Evolutionary conservation across 2,888 invertebrate species (phyloP).

Genomic region (Congeria kusceri): DNA sequence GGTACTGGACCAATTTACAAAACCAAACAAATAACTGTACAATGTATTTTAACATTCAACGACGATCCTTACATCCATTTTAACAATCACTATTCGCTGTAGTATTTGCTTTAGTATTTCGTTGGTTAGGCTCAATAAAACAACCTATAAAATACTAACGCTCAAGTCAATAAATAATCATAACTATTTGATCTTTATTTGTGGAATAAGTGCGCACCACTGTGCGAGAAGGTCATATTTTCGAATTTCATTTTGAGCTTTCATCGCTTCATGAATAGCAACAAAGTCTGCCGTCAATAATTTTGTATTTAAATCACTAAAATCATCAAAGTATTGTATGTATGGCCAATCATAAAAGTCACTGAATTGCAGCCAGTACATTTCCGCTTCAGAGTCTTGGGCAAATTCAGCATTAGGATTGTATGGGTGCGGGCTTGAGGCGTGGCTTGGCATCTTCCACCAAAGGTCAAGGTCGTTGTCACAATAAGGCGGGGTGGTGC

Average conservation of each 20-base stretch:
- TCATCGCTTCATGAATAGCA: neutral
- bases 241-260: neutral
- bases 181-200: too few relatives aligned
- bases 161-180: too few relatives aligned
- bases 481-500: neutral
- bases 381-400: neutral
- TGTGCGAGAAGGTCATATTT: neutral
- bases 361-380: constrained; percentile 8
- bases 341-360: constrained; percentile 8
- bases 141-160: too few relatives aligned
- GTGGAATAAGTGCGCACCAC: neutral
- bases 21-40: too few relatives aligned
- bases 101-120: too few relatives aligned
- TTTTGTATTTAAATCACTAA: neutral
- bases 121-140: too few relatives aligned
- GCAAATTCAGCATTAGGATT: constrained; percentile 4
- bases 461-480: neutral
- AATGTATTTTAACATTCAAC: too few relatives aligned
- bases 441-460: neutral
- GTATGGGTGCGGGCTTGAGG: neutral
- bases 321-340: neutral
- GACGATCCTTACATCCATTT: too few relatives aligned
- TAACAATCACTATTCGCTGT: too few relatives aligned
- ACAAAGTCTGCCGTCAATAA: neutral
- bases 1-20: too few relatives aligned